These are phyloP conservation scores for Aldrovandia affinis DNA, from an alignment of 2,797 vertebrate genomes.

Conservation along the genomic window DNA sequence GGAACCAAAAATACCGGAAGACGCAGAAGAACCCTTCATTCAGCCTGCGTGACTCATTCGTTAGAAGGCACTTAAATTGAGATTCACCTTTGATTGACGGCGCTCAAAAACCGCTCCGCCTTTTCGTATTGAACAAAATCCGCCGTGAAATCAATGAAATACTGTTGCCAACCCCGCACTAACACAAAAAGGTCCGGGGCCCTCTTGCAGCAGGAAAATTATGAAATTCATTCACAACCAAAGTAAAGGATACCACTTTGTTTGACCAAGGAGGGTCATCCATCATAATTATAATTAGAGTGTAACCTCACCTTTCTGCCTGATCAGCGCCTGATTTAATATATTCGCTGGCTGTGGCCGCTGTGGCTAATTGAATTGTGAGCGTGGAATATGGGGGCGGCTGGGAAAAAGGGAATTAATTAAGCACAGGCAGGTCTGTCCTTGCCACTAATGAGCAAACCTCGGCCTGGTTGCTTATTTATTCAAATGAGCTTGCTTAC, in stretches of 20 bases:
- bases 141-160: not conserved
- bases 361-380: conserved; percentile 58
- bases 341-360: conserved; percentile 54
- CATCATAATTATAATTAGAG: conserved; percentile 60
- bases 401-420: conserved; percentile 45
- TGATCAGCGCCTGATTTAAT: conserved; percentile 58
- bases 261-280: conserved; percentile 49
- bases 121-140: not conserved
- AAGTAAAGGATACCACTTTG: conserved; percentile 45
- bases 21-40: not conserved
- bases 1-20: not conserved
- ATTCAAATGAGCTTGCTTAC: conserved; percentile 32
- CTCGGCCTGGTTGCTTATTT: conserved; percentile 27
- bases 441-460: conserved; percentile 43
- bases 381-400: conserved; percentile 43
- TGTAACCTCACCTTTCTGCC: conserved; percentile 59
- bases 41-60: not conserved
- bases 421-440: conserved; percentile 38
- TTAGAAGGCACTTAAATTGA: not conserved
- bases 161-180: not conserved
- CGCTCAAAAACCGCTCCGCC: not conserved
- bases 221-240: conserved; percentile 18
- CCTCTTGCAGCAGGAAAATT: not conserved
- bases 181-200: not conserved
- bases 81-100: not conserved